A percentile compares a stretch with the other conserved stretches of the same genome.
phyloP scores from a whole-genome alignment of 2,113 vertebrate species.

The Atractosteus spatula region DNA sequence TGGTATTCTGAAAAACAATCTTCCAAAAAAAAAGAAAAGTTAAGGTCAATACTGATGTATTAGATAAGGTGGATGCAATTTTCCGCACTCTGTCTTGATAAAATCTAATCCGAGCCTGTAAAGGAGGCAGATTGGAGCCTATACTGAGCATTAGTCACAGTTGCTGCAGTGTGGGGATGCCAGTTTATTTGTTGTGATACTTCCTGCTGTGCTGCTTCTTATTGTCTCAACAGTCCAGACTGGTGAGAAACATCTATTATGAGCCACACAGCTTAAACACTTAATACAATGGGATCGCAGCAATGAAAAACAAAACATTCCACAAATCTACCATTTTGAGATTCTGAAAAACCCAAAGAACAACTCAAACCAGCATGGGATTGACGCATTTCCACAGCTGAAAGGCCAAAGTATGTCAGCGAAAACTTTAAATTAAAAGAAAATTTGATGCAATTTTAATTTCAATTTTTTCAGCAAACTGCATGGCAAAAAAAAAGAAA shows the following conservation, averaged over 20 bases:
- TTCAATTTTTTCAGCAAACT: too few relatives aligned
- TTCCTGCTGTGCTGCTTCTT: slow-evolving; percentile 4
- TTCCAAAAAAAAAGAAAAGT: neutral
- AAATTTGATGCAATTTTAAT: too few relatives aligned
- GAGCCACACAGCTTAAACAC: neutral
- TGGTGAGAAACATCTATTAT: neutral
- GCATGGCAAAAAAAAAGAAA: too few relatives aligned
- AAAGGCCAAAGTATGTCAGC: too few relatives aligned
- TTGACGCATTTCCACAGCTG: too few relatives aligned
- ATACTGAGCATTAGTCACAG: slow-evolving; percentile 4
- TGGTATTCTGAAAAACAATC: neutral
- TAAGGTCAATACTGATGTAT: slow-evolving; percentile 6
- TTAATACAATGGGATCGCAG: neutral
- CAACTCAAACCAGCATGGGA: too few relatives aligned
- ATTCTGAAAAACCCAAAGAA: neutral
- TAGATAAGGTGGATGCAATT: slow-evolving; percentile 11
- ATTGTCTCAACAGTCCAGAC: slow-evolving; percentile 1
- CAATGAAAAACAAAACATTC: neutral
- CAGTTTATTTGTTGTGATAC: slow-evolving; percentile 2
- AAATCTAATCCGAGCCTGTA: neutral
- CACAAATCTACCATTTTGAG: neutral
- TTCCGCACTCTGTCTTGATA: slow-evolving; percentile 3
- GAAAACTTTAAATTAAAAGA: too few relatives aligned
- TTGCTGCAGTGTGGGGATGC: neutral
- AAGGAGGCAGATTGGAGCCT: slow-evolving; percentile 5